Conservation (phyloP, 2,113 vertebrate genomes). For the Arenaria interpres region DNA sequence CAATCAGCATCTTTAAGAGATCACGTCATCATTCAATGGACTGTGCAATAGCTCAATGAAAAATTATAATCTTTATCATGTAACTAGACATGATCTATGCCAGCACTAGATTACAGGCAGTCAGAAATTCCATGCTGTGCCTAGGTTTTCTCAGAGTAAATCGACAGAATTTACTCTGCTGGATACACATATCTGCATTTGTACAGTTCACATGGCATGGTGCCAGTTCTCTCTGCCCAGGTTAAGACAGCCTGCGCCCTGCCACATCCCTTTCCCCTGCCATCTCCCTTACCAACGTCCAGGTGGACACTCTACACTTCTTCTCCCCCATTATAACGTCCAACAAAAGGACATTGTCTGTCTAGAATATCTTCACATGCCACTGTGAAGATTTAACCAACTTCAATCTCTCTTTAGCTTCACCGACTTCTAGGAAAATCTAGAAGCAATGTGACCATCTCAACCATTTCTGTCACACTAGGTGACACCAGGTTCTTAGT, state of each 20-base stretch:
- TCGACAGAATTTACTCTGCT: not conserved
- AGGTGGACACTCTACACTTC: not conserved
- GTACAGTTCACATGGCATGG: not conserved
- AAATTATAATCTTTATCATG: not conserved
- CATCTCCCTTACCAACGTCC: not conserved
- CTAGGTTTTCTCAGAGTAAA: not conserved
- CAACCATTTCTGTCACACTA: not conserved
- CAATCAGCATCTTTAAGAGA: not conserved
- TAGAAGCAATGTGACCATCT: not conserved
- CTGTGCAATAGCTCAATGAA: not conserved
- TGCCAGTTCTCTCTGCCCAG: not conserved
- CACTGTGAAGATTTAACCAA: not conserved
- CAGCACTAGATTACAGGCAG: not conserved
- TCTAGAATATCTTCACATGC: not conserved
- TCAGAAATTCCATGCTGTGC: not conserved
- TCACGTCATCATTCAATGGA: not conserved
- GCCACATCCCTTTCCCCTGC: not conserved
- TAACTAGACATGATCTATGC: not conserved
- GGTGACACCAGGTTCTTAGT: rapidly evolving
- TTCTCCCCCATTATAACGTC: not conserved
- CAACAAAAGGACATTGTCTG: not conserved
- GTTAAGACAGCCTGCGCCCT: not conserved
- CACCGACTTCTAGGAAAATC: not conserved
- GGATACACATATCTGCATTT: not conserved
- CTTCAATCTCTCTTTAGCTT: not conserved